A percentile compares a stretch with the other conserved stretches of the same genome.
Conservation (phyloP, 2,888 invertebrate species). For the Callosobruchus maculatus region DNA sequence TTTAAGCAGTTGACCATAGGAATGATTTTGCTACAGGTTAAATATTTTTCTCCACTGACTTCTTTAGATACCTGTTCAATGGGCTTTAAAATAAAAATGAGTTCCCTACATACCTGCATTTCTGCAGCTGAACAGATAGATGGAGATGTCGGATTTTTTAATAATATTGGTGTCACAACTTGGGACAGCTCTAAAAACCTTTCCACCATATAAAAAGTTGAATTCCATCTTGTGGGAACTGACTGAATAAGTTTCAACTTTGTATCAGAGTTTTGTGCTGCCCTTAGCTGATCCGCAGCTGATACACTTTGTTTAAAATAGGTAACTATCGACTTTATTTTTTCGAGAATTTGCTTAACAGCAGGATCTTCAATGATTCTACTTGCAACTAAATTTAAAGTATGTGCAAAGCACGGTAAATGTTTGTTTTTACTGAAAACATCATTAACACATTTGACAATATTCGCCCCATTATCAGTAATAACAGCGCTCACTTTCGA, state of each 20-base stretch:
- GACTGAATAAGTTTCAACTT: constrained; percentile 22
- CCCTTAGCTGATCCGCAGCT: constrained; percentile 22
- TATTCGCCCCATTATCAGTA: too few relatives aligned
- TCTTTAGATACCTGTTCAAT: constrained; percentile 33
- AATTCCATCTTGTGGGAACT: constrained; percentile 19
- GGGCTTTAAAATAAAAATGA: constrained; percentile 23
- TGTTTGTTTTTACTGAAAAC: too few relatives aligned
- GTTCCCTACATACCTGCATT: constrained; percentile 23
- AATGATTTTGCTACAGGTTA: constrained; percentile 32
- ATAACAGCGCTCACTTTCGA: too few relatives aligned
- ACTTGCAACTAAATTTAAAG: too few relatives aligned
- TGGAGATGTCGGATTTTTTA: background rate
- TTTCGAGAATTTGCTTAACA: too few relatives aligned
- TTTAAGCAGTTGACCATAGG: constrained; percentile 29
- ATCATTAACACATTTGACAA: too few relatives aligned
- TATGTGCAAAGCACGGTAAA: too few relatives aligned
- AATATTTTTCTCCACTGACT: constrained; percentile 33
- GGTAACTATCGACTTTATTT: too few relatives aligned
- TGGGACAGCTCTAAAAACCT: background rate
- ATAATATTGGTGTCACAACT: background rate
- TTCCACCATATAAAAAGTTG: constrained; percentile 3
- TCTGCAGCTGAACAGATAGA: background rate
- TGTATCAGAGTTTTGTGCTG: constrained; percentile 7
- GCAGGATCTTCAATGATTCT: too few relatives aligned
- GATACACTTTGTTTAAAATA: too few relatives aligned